phyloP scores from a whole-genome alignment of 2,797 vertebrate species.

The Lagodon rhomboides region DNA sequence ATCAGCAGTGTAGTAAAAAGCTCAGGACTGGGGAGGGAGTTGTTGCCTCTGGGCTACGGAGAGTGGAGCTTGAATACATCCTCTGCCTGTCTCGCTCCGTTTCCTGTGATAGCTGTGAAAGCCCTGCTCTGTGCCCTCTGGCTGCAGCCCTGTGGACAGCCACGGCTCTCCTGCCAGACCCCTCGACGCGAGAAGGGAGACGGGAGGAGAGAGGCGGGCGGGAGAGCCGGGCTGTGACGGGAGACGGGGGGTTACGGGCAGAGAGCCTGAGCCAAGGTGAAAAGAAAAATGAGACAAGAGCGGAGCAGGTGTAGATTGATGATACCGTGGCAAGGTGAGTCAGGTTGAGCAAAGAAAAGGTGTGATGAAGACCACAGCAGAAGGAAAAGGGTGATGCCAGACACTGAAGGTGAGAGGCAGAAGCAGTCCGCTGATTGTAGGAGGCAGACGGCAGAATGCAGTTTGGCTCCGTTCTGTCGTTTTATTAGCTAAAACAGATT shows the following conservation, averaged over 20 bases:
- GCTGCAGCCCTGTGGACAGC: conserved; percentile 42
- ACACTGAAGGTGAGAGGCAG: not conserved
- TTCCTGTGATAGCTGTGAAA: conserved; percentile 56
- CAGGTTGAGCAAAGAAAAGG: conserved; percentile 24
- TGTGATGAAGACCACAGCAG: conserved; percentile 33
- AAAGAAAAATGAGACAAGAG: conserved; percentile 51
- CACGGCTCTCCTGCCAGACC: conserved; percentile 23
- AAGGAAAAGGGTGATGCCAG: conserved; percentile 27
- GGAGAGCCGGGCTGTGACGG: not conserved
- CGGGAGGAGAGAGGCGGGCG: not conserved
- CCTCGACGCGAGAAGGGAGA: conserved; percentile 1
- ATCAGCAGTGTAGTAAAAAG: conserved; percentile 34
- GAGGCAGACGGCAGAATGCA: not conserved
- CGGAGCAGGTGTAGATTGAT: conserved; percentile 58
- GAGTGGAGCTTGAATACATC: conserved; percentile 29
- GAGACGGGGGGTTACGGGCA: not conserved
- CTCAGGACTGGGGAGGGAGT: not conserved
- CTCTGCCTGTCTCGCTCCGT: conserved; percentile 29
- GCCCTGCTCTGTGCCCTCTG: conserved; percentile 36
- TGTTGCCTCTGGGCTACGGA: conserved; percentile 38
- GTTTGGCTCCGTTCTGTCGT: not conserved
- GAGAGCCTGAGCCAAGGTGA: conserved; percentile 40
- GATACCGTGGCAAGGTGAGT: conserved; percentile 41
- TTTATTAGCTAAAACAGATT: conserved; percentile 12
- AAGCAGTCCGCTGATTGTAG: not conserved